Conservation (phyloP, 2,113 vertebrate species). For the Equus przewalskii region DNA sequence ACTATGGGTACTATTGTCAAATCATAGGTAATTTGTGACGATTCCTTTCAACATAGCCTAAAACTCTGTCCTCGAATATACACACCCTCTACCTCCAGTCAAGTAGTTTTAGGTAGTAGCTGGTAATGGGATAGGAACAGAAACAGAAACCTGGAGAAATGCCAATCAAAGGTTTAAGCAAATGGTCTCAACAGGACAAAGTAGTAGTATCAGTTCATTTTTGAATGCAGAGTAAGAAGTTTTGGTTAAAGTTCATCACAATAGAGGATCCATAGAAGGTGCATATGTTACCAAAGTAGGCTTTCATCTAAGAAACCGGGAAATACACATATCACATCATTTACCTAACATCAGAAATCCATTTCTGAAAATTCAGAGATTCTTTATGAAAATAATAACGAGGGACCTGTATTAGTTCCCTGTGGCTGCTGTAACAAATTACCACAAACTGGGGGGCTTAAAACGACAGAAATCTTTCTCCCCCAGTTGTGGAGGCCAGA, state of each 20-base stretch:
- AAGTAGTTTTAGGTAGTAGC: not conserved
- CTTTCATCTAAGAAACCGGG: not conserved
- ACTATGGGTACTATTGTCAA: not conserved
- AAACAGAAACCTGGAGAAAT: not conserved
- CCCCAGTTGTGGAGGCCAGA: not conserved
- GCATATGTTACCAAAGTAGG: not conserved
- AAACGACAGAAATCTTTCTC: not conserved
- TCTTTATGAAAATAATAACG: not conserved
- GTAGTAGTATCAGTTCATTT: not conserved
- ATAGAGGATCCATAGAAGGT: not conserved
- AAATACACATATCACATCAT: not conserved
- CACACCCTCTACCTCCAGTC: not conserved
- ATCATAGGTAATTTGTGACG: not conserved
- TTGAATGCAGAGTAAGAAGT: not conserved
- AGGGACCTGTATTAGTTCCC: not conserved
- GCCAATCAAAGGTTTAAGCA: not conserved
- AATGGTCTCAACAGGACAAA: not conserved
- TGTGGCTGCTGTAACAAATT: not conserved
- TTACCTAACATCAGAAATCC: slow-evolving; percentile 16
- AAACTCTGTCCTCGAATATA: not conserved
- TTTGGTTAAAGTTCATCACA: not conserved
- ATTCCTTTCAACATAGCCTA: not conserved
- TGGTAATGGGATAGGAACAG: not conserved
- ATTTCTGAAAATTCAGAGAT: slow-evolving; percentile 33
- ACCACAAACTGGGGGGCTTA: not conserved